Conservation (phyloP, 2,888 invertebrate genomes). For the Ectropis crepuscularia region DNA sequence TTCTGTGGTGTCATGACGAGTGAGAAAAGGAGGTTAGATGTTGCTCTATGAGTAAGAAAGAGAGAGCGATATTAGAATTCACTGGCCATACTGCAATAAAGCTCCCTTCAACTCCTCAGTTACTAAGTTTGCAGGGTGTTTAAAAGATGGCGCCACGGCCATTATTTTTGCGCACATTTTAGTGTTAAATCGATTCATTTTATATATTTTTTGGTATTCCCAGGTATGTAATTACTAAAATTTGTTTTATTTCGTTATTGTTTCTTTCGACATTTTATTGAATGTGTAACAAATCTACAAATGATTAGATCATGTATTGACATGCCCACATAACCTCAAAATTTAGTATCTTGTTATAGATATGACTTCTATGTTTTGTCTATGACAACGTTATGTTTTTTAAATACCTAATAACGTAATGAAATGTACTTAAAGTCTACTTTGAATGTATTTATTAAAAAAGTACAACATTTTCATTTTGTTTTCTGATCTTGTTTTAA, state of each 20-base stretch:
- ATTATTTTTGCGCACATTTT: constrained; percentile 43
- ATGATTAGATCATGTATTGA: neutral
- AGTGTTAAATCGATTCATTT: constrained; percentile 22
- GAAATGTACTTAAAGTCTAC: too few relatives aligned
- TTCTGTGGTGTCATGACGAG: constrained; percentile 56
- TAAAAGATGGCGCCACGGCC: constrained; percentile 75
- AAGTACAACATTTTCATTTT: too few relatives aligned
- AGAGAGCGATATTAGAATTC: constrained; percentile 61
- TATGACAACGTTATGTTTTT: too few relatives aligned
- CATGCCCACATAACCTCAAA: constrained; percentile 15
- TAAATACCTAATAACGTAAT: too few relatives aligned
- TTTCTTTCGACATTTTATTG: neutral
- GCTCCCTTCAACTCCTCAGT: constrained; percentile 60
- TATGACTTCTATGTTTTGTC: too few relatives aligned
- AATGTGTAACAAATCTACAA: neutral
- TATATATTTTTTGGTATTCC: constrained; percentile 18
- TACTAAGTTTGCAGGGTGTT: constrained; percentile 57
- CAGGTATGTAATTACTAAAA: constrained; percentile 24
- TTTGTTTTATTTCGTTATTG: neutral
- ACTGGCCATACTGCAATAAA: constrained; percentile 69
- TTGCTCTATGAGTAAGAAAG: constrained; percentile 53
- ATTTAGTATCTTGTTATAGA: neutral
- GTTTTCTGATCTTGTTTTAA: too few relatives aligned
- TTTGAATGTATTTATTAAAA: too few relatives aligned
- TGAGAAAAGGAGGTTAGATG: constrained; percentile 58